Evolutionary conservation across 2,113 vertebrate species (phyloP).

Genomic region (Bostrychus sinensis): DNA sequence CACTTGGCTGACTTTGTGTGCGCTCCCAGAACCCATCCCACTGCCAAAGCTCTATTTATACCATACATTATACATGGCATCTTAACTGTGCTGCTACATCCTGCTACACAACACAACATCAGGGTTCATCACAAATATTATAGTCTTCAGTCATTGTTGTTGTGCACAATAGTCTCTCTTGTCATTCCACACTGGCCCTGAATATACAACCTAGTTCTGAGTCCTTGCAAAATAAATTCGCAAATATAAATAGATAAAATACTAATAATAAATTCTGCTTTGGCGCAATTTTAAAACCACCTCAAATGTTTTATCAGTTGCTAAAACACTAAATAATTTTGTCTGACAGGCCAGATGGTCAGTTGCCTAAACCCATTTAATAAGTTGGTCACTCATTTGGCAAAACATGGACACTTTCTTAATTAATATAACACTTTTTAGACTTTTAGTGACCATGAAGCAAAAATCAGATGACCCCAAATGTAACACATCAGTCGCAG

Average conservation of each 20-base stretch:
- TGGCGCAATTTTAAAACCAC: background rate
- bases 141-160: slow-evolving; percentile 2
- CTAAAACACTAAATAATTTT: too few species aligned
- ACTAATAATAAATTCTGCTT: too few species aligned
- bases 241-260: too few species aligned
- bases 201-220: too few species aligned
- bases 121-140: background rate
- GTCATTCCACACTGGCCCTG: background rate
- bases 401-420: too few species aligned
- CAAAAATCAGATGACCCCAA: background rate
- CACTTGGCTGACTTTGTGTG: slow-evolving; percentile 14
- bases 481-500: background rate
- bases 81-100: slow-evolving; percentile 6
- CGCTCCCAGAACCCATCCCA: slow-evolving; percentile 19
- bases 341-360: too few species aligned
- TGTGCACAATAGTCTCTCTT: background rate
- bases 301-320: background rate
- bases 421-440: background rate
- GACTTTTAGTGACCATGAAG: background rate
- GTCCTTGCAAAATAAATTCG: too few species aligned
- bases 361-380: too few species aligned
- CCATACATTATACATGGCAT: slow-evolving; percentile 14
- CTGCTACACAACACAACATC: background rate
- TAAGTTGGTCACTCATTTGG: too few species aligned
- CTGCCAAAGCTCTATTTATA: slow-evolving; percentile 28